A percentile compares a stretch with the other conserved stretches of the same genome.
These are phyloP conservation scores for Panagrolaimus sp. DNA, from an alignment of 1,140 invertebrate species.

Conservation along the genomic window DNA sequence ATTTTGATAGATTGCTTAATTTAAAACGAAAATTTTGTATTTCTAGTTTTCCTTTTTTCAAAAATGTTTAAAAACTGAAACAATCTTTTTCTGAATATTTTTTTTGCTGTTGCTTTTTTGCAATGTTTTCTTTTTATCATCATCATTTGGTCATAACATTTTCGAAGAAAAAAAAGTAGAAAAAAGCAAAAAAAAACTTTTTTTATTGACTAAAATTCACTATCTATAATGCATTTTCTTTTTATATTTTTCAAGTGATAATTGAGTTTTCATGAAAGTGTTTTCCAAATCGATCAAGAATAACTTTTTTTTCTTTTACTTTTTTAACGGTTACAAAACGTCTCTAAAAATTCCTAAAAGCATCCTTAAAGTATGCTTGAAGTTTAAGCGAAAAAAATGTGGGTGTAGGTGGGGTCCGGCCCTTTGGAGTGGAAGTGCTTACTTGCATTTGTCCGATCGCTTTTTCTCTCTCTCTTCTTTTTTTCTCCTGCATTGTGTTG, in stretches of 20 bases:
- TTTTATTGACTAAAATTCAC: neutral
- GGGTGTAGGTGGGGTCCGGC: conserved; percentile 10
- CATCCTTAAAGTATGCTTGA: neutral
- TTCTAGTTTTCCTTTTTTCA: no score
- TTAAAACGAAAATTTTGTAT: no score
- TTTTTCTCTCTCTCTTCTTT: neutral
- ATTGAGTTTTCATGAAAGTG: neutral
- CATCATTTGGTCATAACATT: no score
- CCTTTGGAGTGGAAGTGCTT: neutral
- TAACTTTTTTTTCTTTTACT: no score
- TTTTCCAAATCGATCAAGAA: neutral
- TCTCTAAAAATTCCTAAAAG: conserved; percentile 8
- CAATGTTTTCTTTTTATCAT: no score
- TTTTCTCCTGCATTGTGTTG: neutral
- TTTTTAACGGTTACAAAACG: no score
- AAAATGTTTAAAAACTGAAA: no score
- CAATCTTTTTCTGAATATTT: no score
- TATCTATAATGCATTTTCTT: neutral
- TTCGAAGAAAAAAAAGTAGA: no score
- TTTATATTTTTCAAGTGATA: conserved; percentile 19
- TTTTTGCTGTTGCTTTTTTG: no score
- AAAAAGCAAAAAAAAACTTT: no score
- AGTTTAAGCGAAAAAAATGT: conserved; percentile 9
- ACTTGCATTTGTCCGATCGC: neutral
- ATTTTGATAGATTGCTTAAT: no score